Conservation (phyloP, 2,797 vertebrate species). For the Poeciliopsis infans region DNA sequence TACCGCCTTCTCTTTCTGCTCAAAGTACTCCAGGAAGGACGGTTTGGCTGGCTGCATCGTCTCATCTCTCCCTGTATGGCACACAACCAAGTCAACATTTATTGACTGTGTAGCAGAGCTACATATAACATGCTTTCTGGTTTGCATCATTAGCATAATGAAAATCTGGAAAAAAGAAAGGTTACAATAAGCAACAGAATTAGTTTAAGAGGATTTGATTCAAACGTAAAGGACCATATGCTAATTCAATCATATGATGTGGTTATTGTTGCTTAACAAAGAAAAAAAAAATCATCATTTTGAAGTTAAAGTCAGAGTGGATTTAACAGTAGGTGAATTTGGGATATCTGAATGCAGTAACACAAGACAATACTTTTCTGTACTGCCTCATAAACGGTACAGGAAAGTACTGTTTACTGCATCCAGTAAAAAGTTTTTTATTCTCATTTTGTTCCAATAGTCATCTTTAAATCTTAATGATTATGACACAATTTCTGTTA, state of each 20-base stretch:
- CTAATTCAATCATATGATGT: not conserved
- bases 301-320: not conserved
- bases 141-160: not conserved
- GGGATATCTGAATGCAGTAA: not conserved
- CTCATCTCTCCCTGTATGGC: slow-evolving; percentile 86
- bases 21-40: slow-evolving; percentile 96
- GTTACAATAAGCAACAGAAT: not conserved
- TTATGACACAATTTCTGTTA: not conserved
- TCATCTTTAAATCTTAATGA: not conserved
- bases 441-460: not conserved
- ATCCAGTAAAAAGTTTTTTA: not conserved
- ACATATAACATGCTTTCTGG: not conserved
- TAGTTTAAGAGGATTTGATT: not conserved
- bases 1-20: slow-evolving; percentile 93
- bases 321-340: not conserved
- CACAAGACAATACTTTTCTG: not conserved
- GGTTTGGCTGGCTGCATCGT: slow-evolving; percentile 89
- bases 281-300: not conserved
- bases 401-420: too few species aligned
- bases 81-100: slow-evolving; percentile 11
- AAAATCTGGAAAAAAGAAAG: too few species aligned
- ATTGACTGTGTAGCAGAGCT: not conserved
- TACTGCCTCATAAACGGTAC: not conserved
- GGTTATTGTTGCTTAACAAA: not conserved
- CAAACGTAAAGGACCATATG: not conserved